Evolutionary conservation across 2,888 invertebrate genomes (phyloP), one percentile per base, ranked within the genome.

Genomic region (Timandra comae): DNA sequence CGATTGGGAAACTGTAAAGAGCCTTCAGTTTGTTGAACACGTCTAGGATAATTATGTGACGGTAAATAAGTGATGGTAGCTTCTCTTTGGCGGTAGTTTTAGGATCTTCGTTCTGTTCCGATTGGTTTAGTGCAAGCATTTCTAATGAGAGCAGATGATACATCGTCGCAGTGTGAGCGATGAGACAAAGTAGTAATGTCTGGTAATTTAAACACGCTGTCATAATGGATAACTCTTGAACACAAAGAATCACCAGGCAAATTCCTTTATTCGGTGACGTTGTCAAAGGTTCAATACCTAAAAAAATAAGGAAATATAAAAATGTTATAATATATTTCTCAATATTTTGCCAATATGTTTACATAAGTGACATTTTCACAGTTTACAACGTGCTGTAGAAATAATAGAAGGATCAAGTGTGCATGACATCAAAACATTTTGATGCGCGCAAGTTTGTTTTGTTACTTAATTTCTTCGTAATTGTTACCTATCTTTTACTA

Each of bases 1-100:
- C 84, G 2, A 80, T 52, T 3, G 81, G 68, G 7, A 67, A 44
- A 27, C 74, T 78, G 36, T 77, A 82, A 1, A 84, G 47, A 2
- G 43, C 30, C 33, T 74, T 72, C 0, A 81, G 35, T 10, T 64
- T 63, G 1, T 58, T 43, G 3, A 68, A 56, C 1, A 65, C 57
- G 2, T 53, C 49, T n/a, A 82, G 44, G 1, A 55, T 60, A 9
- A 68, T 30, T 1, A 47, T 35, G 33, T 82, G 80, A 1, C 79
- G 69, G 1, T 38, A 21, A 1, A 77, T 58, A 2, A 80, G 20
- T 2, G 12, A 27, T 0, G 64, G 56, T 1, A 84, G 41, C 19
- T 45, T 54, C 33, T 66, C 41, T 12, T 52, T 66, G 0, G 66
- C 63, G 2, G 38, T n/a, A 2, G 35, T 33, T 16, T 62, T 58